A percentile compares a stretch with the other conserved stretches of the same genome.
Evolutionary conservation across 2,888 invertebrate genomes (phyloP).

Genomic region (Sarcophaga variegata): DNA sequence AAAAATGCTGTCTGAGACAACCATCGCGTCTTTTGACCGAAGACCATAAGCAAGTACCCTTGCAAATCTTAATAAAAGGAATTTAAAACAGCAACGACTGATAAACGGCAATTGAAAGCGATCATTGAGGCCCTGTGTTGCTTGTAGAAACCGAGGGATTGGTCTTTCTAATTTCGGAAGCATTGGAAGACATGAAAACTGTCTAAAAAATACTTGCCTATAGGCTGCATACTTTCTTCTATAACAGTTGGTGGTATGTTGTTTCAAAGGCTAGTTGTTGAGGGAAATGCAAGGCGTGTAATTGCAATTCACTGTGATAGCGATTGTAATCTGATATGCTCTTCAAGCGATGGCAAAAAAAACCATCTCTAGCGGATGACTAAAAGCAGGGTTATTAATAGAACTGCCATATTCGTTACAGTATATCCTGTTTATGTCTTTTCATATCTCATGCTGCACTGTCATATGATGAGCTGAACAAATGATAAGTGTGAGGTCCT

Average conservation of each 20-base stretch:
- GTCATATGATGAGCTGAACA: constrained; percentile 1
- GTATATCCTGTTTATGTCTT: constrained; percentile 13
- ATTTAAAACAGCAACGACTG: too few relatives aligned
- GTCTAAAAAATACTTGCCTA: too few relatives aligned
- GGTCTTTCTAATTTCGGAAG: too few relatives aligned
- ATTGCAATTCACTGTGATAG: constrained; percentile 5
- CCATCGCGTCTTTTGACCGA: too few relatives aligned
- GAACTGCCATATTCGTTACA: constrained; percentile 37
- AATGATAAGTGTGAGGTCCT: constrained; percentile 13
- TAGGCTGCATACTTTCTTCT: neutral
- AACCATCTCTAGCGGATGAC: constrained; percentile 15
- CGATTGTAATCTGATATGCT: constrained; percentile 52
- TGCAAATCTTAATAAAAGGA: too few relatives aligned
- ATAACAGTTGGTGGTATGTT: neutral
- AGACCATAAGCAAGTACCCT: too few relatives aligned
- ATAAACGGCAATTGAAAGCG: too few relatives aligned
- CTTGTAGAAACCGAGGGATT: too few relatives aligned
- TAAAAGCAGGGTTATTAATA: constrained; percentile 40
- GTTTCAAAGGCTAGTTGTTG: neutral
- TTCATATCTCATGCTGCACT: neutral
- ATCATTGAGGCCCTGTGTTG: too few relatives aligned
- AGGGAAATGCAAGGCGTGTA: neutral
- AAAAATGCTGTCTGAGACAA: too few relatives aligned
- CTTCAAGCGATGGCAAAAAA: neutral
- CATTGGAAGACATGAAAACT: too few relatives aligned